Evolutionary conservation across 2,888 invertebrate species (phyloP), one percentile per base, ranked within the genome.

Genomic region (Mylabris sibirica): DNA sequence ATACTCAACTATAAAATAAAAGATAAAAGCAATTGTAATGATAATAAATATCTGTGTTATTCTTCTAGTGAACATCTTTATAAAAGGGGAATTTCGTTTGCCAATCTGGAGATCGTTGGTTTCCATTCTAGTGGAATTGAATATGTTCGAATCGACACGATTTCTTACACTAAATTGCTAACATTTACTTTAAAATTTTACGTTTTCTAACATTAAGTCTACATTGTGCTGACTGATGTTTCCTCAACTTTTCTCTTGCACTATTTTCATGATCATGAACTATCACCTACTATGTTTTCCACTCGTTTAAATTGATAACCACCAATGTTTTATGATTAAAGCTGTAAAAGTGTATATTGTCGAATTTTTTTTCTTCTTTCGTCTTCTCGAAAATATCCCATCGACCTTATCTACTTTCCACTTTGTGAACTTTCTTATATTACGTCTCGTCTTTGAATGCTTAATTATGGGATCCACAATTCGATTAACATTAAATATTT

Each of bases 241-340:
- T 75, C 76, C 72, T 79, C 44, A 5, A n/a, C 3, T 79, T 80
- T 53, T 80, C 77, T 79, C 79, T 78, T 75, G 70, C 67, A 66
- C 70, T 71, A 72, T 71, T 70, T 72, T 53, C 74, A 73, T 6
- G 76, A 79, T 76, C 78, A 78, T 78, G 78, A 77, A 78, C 77
- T 72, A 38, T 14, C 8, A 41, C n/a, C 17, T 3, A 74, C 78
- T 74, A 73, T 76, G 76, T 77, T 77, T 79, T 78, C 75, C 79
- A 73, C 73, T 78, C 74, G 74, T 74, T 65, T 76, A 78, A 77
- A 81, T 81, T 80, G 80, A 82, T 81, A 79, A 81, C 76, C 76
- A 81, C 76, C 76, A 75, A 78, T 76, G 78, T 75, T 77, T 74
- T 73, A 74, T 73, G 76, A 69, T 73, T 67, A 69, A 69, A 22